Base-by-base conservation (phyloP, 1,140 invertebrate genomes). In the Oscheius sp. region DNA sequence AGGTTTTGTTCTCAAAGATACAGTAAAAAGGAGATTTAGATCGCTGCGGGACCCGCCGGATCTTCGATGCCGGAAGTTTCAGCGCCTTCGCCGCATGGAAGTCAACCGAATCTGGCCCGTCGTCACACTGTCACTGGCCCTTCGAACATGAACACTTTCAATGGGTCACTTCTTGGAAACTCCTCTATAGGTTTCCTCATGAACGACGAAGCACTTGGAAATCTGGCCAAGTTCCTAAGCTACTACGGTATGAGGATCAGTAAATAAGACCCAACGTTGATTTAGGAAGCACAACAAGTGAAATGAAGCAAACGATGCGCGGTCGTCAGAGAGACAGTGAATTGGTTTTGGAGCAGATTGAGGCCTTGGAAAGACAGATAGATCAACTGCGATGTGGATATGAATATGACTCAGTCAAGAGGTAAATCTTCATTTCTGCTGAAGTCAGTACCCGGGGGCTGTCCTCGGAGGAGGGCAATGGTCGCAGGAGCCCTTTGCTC, bases 231-330 rank as follows among this genome's bases (percentile, higher is more conserved):
- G 23, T 82, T 82, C 66, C 52, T 82, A 35, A 82, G 78, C 28
- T 82, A 82, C 62, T 82, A 82, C 65, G 82, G 82, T 82, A 35
- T n/a, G n/a, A n/a, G n/a, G n/a, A n/a, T n/a, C n/a, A n/a, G n/a
- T n/a, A n/a, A n/a, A n/a, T n/a, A n/a, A n/a, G n/a, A n/a, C n/a
- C n/a, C n/a, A n/a, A n/a, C n/a, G n/a, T 10, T 26, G n/a, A 58
- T 77, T 72, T 46, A 82, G 82, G 79, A 4, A 77, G 74, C 42
- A 64, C 79, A 0, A 82, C 79, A 15, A 61, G 68, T 23, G 77
- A 82, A 28, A 76, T 80, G 61, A 74, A 75, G 29, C 49, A 75
- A 28, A 82, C 84, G 45, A 34, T 82, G 55, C 68, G 80, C 31
- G 74, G 76, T 23, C 80, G 77, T 59, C 70, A 75, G 61, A 74